Evolutionary conservation across 2,797 vertebrate genomes (phyloP), one percentile per base, ranked within the genome.

Genomic region (Cheirogaleus major): DNA sequence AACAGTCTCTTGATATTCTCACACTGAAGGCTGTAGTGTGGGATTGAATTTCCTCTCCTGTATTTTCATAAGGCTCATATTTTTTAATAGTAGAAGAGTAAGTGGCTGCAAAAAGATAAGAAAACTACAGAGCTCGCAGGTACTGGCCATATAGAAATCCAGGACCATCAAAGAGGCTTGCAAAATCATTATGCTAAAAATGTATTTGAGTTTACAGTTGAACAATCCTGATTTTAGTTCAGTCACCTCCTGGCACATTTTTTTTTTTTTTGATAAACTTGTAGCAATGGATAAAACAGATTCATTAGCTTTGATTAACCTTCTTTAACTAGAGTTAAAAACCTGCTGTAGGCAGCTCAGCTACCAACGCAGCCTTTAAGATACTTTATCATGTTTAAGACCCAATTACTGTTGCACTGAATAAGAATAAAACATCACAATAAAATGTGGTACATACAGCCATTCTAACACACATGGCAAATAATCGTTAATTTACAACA

Each of bases 291-390:
- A 98, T 98, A 98, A 98, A 98, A 98, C 95, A 98, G 98, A 98
- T 98, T 98, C 98, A 99, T 99, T 99, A 98, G 98, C 98, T 99
- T 98, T 99, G 99, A 99, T 99, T 99, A 99, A 99, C 99, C 98
- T 99, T 98, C 97, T 98, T 98, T 99, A 99, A 98, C 98, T 97
- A 96, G 98, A 98, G 98, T 98, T 98, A 99, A 99, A 99, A 98
- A 98, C 98, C 98, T 97, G 95, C 98, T 80, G 89, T 97, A 98
- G 98, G 98, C 98, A 97, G 98, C 98, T 97, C 96, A 98, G 98
- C 96, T 98, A 98, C 98, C 95, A 96, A 95, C 73, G 96, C 92
- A 96, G 98, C 96, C 98, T 98, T 98, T 98, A 97, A 98, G 98
- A 99, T 97, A 98, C 98, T 99, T 98, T 98, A 99, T 99, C 98